phyloP scores from a whole-genome alignment of 2,797 vertebrate genomes.

The Lepilemur ruficaudatus region DNA sequence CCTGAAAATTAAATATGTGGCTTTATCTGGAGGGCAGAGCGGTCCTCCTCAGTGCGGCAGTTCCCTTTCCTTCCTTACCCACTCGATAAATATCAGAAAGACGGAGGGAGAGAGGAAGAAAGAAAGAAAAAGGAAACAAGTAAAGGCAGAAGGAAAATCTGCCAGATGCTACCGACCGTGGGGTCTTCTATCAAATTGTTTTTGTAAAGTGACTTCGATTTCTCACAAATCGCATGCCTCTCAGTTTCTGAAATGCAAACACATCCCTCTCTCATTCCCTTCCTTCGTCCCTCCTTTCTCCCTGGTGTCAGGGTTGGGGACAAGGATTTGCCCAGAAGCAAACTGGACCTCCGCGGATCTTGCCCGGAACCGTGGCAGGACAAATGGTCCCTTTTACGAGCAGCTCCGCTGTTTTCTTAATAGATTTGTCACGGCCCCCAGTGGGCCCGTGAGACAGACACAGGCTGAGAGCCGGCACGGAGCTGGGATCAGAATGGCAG shows the following conservation, averaged over 20 bases:
- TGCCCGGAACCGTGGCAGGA: background rate
- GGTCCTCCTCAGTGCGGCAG: background rate
- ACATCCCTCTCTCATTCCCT: background rate
- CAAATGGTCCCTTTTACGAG: background rate
- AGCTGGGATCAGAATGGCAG: background rate
- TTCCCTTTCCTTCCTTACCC: background rate
- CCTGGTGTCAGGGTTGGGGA: rapidly evolving
- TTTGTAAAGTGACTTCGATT: background rate
- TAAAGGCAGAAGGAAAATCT: background rate
- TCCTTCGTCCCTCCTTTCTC: background rate
- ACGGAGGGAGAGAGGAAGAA: background rate
- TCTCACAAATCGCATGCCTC: background rate
- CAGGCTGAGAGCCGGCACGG: rapidly evolving
- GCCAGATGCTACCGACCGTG: rapidly evolving
- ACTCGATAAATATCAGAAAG: background rate
- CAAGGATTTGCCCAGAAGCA: background rate
- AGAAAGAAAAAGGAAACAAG: background rate
- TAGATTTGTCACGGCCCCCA: background rate
- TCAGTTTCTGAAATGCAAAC: background rate
- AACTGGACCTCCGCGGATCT: background rate
- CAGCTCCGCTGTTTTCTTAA: background rate
- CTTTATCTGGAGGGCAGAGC: background rate
- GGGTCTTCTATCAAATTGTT: background rate
- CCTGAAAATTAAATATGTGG: conserved; percentile 11
- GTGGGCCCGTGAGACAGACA: background rate